Evolutionary conservation across 2,113 vertebrate genomes (phyloP), one percentile per base, ranked within the genome.

Genomic region (Gavialis gangeticus): DNA sequence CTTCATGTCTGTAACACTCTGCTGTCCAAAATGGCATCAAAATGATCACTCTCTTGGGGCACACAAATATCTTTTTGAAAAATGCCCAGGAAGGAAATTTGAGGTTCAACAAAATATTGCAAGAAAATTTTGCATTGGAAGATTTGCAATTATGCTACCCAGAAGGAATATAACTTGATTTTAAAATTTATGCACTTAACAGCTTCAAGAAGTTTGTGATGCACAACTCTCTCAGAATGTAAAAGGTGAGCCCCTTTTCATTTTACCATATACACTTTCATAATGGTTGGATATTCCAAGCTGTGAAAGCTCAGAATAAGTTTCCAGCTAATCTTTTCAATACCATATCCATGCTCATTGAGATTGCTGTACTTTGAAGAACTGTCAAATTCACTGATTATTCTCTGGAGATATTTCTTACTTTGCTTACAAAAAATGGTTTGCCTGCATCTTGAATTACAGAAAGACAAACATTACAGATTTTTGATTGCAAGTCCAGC

Each of bases 141-240:
- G 55, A 27, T 1, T 6, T 19, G 6, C 3, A 34, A 12, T 1
- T 0, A 0, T 0, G 13, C 0, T 34, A 5, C 1, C 6, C 14
- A 78, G 84, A 0, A 58, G 24, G 25, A 34, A 13, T 1, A 2
- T 15, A 46, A 30, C 83, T 64, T 58, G 27, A 5, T 17, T 1
- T 58, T 9, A 6, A 12, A 17, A 58, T 0, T 79, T 22, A 1
- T 13, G 1, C 0, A 10, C 10, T 11, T 1, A 2, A 28, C 12
- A 71, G 3, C 3, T 37, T 4, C n/a, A 6, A 22, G 1, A 1
- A 10, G 6, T 63, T 28, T 66, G 79, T 19, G 1, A 19, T 34
- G 5, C 25, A 1, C 15, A 2, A 14, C 2, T 16, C 15, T 12
- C 22, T 2, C 22, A 25, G 1, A 2, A 0, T 25, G 12, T 66